phyloP scores from a whole-genome alignment of 2,113 vertebrate species.

The Haemorhous mexicanus region DNA sequence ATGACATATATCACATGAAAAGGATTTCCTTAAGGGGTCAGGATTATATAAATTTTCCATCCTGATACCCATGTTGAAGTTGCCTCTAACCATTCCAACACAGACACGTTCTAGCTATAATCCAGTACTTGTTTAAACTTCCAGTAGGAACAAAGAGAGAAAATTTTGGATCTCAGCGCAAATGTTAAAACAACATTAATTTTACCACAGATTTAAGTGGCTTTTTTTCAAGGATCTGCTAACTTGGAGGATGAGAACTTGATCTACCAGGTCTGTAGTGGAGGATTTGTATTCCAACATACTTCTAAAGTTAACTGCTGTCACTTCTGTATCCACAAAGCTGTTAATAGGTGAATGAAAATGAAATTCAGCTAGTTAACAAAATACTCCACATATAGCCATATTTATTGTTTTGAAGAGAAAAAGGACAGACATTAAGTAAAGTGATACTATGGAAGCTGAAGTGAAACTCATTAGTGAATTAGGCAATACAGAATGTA shows the following conservation, averaged over 20 bases:
- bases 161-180: background rate
- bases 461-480: background rate
- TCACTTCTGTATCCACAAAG: background rate
- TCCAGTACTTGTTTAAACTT: background rate
- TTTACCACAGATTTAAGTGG: background rate
- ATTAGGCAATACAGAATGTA: background rate
- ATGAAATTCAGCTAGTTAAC: background rate
- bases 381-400: background rate
- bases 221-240: background rate
- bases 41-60: background rate
- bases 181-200: background rate
- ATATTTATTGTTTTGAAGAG: background rate
- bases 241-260: background rate
- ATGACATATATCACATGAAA: rapidly evolving
- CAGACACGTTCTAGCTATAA: background rate
- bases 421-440: background rate
- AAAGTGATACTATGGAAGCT: background rate
- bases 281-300: background rate
- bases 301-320: background rate
- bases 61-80: background rate
- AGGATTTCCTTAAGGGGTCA: background rate
- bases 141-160: background rate
- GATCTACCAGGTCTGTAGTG: background rate
- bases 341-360: background rate
- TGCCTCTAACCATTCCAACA: background rate